These are phyloP conservation scores for Astreopora myriophthalma DNA, from an alignment of 64 coral and sea anemone species.

Conservation along the genomic window DNA sequence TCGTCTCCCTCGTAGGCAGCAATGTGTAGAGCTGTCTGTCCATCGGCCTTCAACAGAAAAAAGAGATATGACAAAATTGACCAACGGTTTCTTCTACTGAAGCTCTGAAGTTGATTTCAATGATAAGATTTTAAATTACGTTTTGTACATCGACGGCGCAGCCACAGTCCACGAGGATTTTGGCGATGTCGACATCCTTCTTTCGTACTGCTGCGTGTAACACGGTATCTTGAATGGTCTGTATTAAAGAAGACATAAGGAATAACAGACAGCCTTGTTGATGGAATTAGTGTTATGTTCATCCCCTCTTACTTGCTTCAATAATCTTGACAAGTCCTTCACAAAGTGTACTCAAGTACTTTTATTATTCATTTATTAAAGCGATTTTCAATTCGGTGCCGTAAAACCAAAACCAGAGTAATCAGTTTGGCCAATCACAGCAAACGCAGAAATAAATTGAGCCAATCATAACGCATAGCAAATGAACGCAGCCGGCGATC, in stretches of 20 bases:
- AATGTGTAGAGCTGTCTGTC: conserved; percentile 91
- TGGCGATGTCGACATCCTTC: conserved; percentile 89
- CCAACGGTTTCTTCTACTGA: no score
- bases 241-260: neutral
- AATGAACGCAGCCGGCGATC: no score
- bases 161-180: conserved; percentile 84
- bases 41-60: conserved; percentile 63
- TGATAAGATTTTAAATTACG: conserved; percentile 55
- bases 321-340: no score
- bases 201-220: conserved; percentile 81
- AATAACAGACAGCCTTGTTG: neutral
- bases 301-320: neutral
- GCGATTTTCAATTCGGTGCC: no score
- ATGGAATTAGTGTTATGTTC: neutral
- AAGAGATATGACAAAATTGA: neutral
- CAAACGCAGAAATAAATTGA: no score
- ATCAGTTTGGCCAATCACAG: no score
- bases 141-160: conserved; percentile 89
- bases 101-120: no score
- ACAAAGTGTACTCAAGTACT: no score
- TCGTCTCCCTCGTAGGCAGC: conserved; percentile 94
- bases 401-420: no score
- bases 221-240: conserved; percentile 86
- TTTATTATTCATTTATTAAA: no score
- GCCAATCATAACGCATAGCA: no score